phyloP scores from a whole-genome alignment of 2,113 vertebrate genomes.

The Xenopus borealis region DNA sequence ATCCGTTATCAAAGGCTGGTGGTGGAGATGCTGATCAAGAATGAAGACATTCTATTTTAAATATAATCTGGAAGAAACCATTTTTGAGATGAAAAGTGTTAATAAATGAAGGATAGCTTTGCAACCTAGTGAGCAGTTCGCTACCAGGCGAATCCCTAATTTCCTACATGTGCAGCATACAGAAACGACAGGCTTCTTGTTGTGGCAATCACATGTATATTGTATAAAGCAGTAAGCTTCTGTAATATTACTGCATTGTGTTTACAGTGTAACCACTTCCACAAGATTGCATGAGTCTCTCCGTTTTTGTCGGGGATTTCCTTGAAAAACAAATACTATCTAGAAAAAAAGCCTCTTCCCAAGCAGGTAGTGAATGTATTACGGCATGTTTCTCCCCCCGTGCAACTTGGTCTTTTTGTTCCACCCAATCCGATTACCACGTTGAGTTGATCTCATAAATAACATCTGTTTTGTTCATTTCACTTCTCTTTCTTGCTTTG shows the following conservation, averaged over 20 bases:
- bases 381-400: constrained; percentile 79
- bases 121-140: constrained; percentile 69
- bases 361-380: constrained; percentile 74
- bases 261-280: constrained; percentile 74
- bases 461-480: constrained; percentile 55
- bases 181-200: constrained; percentile 69
- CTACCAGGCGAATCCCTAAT: constrained; percentile 57
- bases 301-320: constrained; percentile 85
- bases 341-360: constrained; percentile 63
- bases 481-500: constrained; percentile 49
- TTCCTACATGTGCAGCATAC: constrained; percentile 72
- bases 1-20: constrained; percentile 98
- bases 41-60: constrained; percentile 92
- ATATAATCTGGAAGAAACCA: constrained; percentile 48
- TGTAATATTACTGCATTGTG: constrained; percentile 69
- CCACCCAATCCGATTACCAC: constrained; percentile 68
- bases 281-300: constrained; percentile 80
- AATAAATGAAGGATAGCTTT: constrained; percentile 71
- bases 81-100: constrained; percentile 60
- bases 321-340: constrained; percentile 65
- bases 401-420: constrained; percentile 75
- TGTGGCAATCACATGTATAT: constrained; percentile 64
- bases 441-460: constrained; percentile 58
- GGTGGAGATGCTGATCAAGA: constrained; percentile 97
- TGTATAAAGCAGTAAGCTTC: constrained; percentile 63